Evolutionary conservation across 2,113 vertebrate species (phyloP).

Genomic region (Lepidothrix coronata): DNA sequence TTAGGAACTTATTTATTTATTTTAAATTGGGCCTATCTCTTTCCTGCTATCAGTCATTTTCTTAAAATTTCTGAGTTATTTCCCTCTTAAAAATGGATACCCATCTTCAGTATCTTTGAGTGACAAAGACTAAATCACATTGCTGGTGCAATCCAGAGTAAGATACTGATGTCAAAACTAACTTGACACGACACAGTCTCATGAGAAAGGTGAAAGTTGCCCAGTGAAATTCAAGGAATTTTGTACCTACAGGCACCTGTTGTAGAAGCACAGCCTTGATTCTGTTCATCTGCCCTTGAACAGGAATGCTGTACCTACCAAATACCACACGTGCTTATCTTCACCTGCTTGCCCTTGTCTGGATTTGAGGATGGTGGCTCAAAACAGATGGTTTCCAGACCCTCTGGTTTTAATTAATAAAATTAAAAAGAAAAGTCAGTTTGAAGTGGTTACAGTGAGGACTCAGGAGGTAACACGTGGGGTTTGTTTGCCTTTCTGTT

Average conservation of each 20-base stretch:
- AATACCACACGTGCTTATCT: background rate
- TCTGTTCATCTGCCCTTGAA: background rate
- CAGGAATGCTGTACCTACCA: fast-evolving
- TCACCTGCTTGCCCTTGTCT: background rate
- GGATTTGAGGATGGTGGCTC: background rate
- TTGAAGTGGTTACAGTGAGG: background rate
- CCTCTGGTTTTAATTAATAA: background rate
- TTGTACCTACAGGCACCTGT: background rate
- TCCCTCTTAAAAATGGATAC: background rate
- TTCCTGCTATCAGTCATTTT: background rate
- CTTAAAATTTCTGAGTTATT: background rate
- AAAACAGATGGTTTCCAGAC: background rate
- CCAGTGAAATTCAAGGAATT: background rate
- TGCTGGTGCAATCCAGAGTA: background rate
- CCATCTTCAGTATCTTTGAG: background rate
- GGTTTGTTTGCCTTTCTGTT: background rate
- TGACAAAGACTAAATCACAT: background rate
- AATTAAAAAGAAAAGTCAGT: background rate
- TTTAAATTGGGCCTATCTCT: background rate
- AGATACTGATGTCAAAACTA: background rate
- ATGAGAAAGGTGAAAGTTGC: background rate
- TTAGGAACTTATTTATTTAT: background rate
- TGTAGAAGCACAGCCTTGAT: background rate
- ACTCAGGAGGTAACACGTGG: fast-evolving
- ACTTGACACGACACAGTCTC: background rate